Percentiles rank a stretch among this genome's conserved stretches.
Conservation (phyloP, 2,888 invertebrate species). For the Pachycephus smyrnensis region DNA sequence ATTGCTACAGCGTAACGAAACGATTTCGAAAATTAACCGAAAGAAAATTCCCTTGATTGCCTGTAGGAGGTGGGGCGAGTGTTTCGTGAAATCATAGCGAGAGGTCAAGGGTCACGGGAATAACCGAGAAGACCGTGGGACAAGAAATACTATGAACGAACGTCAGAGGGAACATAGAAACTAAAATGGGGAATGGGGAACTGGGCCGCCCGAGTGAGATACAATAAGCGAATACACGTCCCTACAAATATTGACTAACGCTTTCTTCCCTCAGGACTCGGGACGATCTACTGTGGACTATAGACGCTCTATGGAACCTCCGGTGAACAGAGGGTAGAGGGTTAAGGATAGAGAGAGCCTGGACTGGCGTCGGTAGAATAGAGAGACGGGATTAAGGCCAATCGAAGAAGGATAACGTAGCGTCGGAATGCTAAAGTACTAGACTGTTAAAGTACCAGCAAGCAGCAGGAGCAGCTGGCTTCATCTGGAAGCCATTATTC, state of each 20-base stretch:
- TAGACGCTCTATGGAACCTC: background rate
- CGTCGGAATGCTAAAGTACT: background rate
- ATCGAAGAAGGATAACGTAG: background rate
- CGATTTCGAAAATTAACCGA: background rate
- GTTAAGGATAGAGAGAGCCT: background rate
- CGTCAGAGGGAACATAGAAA: background rate
- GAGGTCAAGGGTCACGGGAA: background rate
- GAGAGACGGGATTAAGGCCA: background rate
- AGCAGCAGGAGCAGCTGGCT: background rate
- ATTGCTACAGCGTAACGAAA: background rate
- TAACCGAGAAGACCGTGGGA: background rate
- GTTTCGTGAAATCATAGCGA: background rate
- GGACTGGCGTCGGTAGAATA: background rate
- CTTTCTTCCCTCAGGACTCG: background rate
- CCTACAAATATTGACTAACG: background rate
- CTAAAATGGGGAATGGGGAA: background rate
- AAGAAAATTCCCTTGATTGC: background rate
- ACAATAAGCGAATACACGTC: background rate
- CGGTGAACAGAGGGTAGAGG: background rate
- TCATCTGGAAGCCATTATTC: background rate
- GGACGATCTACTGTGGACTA: background rate
- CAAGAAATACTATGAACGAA: background rate
- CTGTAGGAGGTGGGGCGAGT: background rate
- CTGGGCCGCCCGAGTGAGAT: background rate
- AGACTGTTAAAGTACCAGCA: background rate